Conservation (phyloP, 2,113 vertebrate species). For the Hemicordylus capensis region DNA sequence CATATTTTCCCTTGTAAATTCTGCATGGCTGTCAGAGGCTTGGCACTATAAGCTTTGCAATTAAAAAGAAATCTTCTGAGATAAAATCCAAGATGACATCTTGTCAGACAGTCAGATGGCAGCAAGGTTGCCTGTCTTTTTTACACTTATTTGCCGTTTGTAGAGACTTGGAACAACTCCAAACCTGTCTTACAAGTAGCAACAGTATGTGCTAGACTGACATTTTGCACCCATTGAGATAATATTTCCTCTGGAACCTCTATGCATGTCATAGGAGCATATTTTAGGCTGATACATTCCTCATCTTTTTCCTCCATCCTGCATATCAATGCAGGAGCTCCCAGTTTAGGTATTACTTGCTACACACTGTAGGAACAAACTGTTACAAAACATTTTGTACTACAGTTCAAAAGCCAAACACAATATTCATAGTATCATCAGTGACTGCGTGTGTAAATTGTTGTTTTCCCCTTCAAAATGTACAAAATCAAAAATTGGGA, state of each 20-base stretch:
- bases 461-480: not conserved
- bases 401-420: not conserved
- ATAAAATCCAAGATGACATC: conserved; percentile 27
- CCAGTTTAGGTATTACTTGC: not conserved
- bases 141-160: conserved; percentile 38
- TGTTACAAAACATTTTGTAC: not conserved
- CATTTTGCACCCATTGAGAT: conserved; percentile 2
- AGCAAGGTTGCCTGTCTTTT: conserved; percentile 41
- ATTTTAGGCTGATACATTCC: not conserved
- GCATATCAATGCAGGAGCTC: not conserved
- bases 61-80: not conserved
- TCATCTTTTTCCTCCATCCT: not conserved
- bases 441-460: not conserved
- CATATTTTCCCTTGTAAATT: not conserved
- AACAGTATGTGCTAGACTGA: conserved; percentile 21
- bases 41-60: not conserved
- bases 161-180: conserved; percentile 53
- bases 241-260: not conserved
- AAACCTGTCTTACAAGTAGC: conserved; percentile 41
- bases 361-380: not conserved
- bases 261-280: not conserved
- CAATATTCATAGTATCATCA: not conserved
- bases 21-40: not conserved
- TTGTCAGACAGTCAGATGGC: conserved; percentile 55
- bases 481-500: too few relatives aligned